These are phyloP conservation scores for Chlorodrepanis virens DNA, from an alignment of 2,113 vertebrate genomes.

Conservation along the genomic window DNA sequence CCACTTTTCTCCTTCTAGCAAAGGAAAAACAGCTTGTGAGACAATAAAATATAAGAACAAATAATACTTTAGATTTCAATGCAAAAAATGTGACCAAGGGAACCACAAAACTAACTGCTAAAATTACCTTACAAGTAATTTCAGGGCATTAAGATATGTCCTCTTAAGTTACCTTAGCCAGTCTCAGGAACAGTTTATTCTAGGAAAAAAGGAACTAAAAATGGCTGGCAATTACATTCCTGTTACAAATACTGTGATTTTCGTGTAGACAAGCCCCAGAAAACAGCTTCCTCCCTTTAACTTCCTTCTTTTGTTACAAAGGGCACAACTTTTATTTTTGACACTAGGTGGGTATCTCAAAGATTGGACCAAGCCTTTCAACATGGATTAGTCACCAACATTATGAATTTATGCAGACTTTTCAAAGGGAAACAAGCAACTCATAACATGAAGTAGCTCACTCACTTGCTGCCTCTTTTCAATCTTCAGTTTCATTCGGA, in stretches of 20 bases:
- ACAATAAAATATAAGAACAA: neutral
- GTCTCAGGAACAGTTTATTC: neutral
- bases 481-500: constrained; percentile 91
- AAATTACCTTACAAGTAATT: neutral
- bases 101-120: neutral
- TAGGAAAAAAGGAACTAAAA: neutral
- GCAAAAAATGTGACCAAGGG: neutral
- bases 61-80: neutral
- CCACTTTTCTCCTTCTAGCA: neutral
- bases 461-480: constrained; percentile 96
- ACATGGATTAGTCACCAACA: neutral
- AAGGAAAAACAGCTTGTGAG: neutral
- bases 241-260: neutral
- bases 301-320: constrained; percentile 45
- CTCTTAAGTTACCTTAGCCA: neutral
- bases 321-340: neutral
- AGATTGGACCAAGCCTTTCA: neutral
- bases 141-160: neutral
- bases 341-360: neutral
- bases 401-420: neutral
- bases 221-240: neutral
- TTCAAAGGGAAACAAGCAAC: neutral
- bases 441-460: neutral
- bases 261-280: neutral
- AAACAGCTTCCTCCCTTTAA: neutral